These are phyloP conservation scores for Drosophila simulans DNA, from an alignment of 1,140 invertebrate species.

Conservation along the genomic window DNA sequence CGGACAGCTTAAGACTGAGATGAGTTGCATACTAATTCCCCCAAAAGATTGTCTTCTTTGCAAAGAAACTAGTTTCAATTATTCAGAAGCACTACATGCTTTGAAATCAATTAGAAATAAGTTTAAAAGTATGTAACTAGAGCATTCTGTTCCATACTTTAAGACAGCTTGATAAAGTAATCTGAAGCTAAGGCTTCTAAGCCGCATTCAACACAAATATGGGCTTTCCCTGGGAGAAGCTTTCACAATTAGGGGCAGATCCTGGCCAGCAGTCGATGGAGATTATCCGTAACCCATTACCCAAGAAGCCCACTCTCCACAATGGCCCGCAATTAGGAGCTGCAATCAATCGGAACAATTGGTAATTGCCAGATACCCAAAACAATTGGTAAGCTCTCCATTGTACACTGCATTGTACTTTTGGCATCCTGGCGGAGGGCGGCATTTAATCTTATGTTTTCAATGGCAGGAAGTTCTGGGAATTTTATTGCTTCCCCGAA, in stretches of 20 bases:
- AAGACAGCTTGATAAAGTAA: not conserved
- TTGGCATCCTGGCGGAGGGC: not conserved
- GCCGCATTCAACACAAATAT: not conserved
- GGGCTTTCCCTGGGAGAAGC: not conserved
- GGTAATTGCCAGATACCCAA: conserved; percentile 14
- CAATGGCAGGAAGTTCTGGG: conserved; percentile 18
- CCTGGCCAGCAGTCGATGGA: not conserved
- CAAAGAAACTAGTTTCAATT: not conserved
- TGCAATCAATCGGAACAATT: conserved; percentile 20
- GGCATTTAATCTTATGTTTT: conserved; percentile 18
- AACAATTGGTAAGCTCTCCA: not conserved
- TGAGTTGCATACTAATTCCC: conserved; percentile 5
- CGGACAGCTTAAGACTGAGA: conserved; percentile 24
- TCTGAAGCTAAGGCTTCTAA: not conserved
- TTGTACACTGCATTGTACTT: not conserved
- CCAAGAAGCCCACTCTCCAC: not conserved
- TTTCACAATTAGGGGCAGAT: not conserved
- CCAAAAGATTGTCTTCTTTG: not conserved
- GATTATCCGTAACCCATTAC: conserved; percentile 5
- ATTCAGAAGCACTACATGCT: not conserved
- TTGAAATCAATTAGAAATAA: not conserved
- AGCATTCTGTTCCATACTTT: too few species aligned
- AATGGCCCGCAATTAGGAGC: conserved; percentile 15
- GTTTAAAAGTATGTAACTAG: too few species aligned
- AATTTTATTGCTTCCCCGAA: conserved; percentile 30